Evolutionary conservation across 2,113 vertebrate genomes (phyloP).

Genomic region (Emydocephalus ijimae): DNA sequence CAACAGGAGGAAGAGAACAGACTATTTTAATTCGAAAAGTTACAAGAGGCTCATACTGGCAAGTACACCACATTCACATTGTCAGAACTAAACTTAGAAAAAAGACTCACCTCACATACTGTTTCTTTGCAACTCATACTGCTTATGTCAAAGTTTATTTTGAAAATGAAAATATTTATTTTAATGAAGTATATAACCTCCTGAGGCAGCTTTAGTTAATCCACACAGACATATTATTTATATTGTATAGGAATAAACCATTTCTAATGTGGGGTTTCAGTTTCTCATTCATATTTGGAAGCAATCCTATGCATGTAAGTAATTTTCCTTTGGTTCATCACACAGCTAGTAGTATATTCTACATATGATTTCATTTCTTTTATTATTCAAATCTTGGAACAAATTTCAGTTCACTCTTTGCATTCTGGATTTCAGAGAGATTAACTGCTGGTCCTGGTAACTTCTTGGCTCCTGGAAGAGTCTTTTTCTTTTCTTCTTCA

Average conservation of each 20-base stretch:
- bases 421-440: slow-evolving; percentile 93
- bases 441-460: slow-evolving; percentile 89
- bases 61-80: neutral
- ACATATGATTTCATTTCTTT: slow-evolving; percentile 64
- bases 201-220: neutral
- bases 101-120: neutral
- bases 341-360: slow-evolving; percentile 15
- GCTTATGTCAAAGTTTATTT: neutral
- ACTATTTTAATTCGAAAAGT: neutral
- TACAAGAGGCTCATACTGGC: neutral
- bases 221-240: neutral
- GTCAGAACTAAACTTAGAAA: neutral
- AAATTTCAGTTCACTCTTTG: slow-evolving; percentile 89
- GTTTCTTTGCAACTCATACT: neutral
- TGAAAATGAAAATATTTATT: neutral
- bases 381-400: slow-evolving; percentile 78
- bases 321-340: slow-evolving; percentile 20
- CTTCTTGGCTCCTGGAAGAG: slow-evolving; percentile 86
- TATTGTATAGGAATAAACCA: neutral
- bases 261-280: neutral
- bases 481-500: slow-evolving; percentile 83
- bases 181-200: neutral
- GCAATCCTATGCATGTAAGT: neutral
- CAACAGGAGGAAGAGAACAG: too few relatives aligned
- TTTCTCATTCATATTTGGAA: neutral